Evolutionary conservation across 2,888 invertebrate genomes (phyloP).

Genomic region (Cylloceria caligata): DNA sequence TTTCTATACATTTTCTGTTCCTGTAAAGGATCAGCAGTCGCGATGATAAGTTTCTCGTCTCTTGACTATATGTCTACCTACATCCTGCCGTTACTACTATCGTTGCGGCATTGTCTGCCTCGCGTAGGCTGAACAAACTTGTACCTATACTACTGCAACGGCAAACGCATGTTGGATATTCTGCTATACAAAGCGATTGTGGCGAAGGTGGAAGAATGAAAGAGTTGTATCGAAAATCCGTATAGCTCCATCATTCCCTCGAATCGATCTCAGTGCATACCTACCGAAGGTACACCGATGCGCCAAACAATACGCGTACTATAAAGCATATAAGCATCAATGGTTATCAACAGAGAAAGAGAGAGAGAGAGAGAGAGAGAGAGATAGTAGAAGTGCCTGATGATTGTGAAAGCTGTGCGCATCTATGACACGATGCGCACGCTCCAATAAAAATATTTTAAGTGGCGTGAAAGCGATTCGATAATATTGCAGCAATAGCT

Average conservation of each 20-base stretch:
- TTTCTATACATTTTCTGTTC: not conserved
- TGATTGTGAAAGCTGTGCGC: constrained; percentile 11
- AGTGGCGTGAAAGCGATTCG: constrained; percentile 69
- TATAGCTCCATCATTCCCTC: constrained; percentile 43
- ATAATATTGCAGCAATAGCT: not conserved
- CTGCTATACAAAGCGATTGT: constrained; percentile 42
- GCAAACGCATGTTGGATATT: constrained; percentile 24
- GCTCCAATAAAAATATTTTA: constrained; percentile 68
- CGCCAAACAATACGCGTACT: not conserved
- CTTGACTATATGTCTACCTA: not conserved
- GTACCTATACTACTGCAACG: constrained; percentile 22
- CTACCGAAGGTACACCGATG: not conserved
- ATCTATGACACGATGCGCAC: constrained; percentile 34
- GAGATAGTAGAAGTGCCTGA: constrained; percentile 12
- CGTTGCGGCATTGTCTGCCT: constrained; percentile 16
- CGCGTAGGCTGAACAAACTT: constrained; percentile 41
- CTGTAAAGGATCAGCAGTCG: not conserved
- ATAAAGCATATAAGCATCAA: not conserved
- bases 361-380: no score
- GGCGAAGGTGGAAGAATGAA: constrained; percentile 40
- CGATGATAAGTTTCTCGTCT: constrained; percentile 2
- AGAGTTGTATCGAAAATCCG: constrained; percentile 59
- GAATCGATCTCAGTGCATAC: constrained; percentile 50
- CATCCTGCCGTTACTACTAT: not conserved
- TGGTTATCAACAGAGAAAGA: constrained; percentile 21